These are phyloP conservation scores for Caenorhabditis uteleia DNA, from an alignment of 2,888 invertebrate genomes.

Conservation along the genomic window DNA sequence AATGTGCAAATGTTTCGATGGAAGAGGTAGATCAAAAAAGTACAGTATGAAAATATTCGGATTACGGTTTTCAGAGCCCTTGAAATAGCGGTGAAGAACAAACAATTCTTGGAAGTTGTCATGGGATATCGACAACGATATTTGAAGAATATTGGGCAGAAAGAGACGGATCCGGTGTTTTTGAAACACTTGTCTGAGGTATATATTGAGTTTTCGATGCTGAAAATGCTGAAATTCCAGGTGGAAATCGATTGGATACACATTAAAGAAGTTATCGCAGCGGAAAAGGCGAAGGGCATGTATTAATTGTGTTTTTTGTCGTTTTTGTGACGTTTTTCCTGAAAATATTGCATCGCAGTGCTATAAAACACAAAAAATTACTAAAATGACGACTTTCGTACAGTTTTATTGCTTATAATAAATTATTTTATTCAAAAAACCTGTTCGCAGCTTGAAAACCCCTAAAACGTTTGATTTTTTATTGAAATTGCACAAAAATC, in stretches of 20 bases:
- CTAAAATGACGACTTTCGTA: no score
- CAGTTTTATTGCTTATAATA: no score
- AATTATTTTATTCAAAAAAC: no score
- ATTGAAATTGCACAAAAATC: no score
- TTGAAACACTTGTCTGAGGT: slow-evolving; percentile 54
- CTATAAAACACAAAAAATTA: no score
- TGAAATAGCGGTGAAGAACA: slow-evolving; percentile 80
- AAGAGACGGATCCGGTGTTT: slow-evolving; percentile 70
- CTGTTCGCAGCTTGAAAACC: no score
- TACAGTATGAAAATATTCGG: background rate
- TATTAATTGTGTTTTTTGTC: slow-evolving; percentile 3
- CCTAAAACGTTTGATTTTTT: no score
- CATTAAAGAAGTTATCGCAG: slow-evolving; percentile 71
- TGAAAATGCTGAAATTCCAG: slow-evolving; percentile 63
- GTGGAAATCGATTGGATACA: slow-evolving; percentile 73
- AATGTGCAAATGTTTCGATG: slow-evolving; percentile 80
- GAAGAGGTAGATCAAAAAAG: slow-evolving; percentile 76
- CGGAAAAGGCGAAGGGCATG: slow-evolving; percentile 25
- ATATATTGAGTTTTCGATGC: slow-evolving; percentile 26
- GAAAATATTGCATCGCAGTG: no score
- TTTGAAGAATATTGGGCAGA: slow-evolving; percentile 73
- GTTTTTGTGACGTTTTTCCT: no score
- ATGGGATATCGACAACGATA: slow-evolving; percentile 77
- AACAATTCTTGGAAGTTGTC: slow-evolving; percentile 80
- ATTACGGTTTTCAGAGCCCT: slow-evolving; percentile 75